Evolutionary conservation across 2,888 invertebrate genomes (phyloP).

Genomic region (Synergus japonicus): DNA sequence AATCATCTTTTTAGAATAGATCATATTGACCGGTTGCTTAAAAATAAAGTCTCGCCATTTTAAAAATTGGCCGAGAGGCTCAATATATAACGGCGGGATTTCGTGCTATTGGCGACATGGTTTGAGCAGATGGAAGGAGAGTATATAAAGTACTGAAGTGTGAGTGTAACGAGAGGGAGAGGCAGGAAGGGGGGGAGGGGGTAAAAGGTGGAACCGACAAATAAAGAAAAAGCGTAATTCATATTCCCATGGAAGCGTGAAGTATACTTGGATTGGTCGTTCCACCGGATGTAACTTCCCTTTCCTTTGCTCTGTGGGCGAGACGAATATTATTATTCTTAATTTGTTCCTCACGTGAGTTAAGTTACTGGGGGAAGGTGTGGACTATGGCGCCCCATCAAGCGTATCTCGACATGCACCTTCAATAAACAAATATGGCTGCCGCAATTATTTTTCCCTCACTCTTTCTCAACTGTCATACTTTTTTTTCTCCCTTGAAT

Average conservation of each 20-base stretch:
- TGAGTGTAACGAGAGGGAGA: neutral
- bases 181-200: neutral
- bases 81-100: neutral
- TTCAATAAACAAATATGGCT: conserved; percentile 37
- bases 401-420: conserved; percentile 15
- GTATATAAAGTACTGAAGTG: neutral
- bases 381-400: conserved; percentile 19
- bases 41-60: neutral
- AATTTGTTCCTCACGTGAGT: conserved; percentile 41
- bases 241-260: conserved; percentile 20
- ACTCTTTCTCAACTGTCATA: neutral
- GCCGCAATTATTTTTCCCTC: conserved; percentile 35
- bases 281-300: conserved; percentile 35
- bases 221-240: conserved; percentile 21
- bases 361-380: conserved; percentile 43
- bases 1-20: no score
- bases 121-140: conserved; percentile 16
- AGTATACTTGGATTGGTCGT: conserved; percentile 20
- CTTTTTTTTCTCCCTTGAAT: neutral
- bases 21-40: no score
- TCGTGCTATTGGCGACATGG: neutral
- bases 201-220: conserved; percentile 36
- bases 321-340: conserved; percentile 43
- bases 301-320: conserved; percentile 3
- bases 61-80: neutral